A percentile compares a stretch with the other conserved stretches of the same genome.
Evolutionary conservation across 2,113 vertebrate species (phyloP).

Genomic region (Pangasianodon gigas): DNA sequence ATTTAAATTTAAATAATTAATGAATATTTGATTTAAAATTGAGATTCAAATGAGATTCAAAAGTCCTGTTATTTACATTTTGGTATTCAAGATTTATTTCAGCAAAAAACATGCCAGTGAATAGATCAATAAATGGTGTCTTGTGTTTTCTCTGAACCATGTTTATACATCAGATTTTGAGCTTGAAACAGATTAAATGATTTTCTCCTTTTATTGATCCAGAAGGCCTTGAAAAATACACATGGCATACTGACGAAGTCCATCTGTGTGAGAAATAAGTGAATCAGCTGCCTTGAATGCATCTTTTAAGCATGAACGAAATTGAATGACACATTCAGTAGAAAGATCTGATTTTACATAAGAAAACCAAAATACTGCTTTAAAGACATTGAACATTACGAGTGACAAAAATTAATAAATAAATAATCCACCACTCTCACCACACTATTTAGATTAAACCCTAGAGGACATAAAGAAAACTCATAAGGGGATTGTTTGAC

Average conservation of each 20-base stretch:
- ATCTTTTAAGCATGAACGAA: neutral
- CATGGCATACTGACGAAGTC: neutral
- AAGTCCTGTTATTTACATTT: neutral
- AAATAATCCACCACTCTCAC: neutral
- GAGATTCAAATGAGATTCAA: neutral
- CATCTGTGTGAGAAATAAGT: constrained; percentile 5
- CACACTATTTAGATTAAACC: neutral
- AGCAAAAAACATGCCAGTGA: neutral
- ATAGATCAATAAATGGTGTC: neutral
- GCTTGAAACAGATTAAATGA: constrained; percentile 14
- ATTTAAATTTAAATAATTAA: neutral
- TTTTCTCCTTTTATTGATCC: constrained; percentile 18
- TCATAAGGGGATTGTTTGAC: neutral
- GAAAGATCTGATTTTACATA: neutral
- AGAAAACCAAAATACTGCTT: neutral
- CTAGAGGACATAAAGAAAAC: neutral
- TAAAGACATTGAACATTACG: neutral
- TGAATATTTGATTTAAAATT: neutral
- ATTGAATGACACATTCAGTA: neutral
- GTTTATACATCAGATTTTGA: neutral
- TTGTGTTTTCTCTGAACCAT: constrained; percentile 7
- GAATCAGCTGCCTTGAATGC: neutral
- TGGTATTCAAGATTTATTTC: neutral
- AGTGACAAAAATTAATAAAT: neutral
- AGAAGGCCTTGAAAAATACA: neutral